Percentiles rank a stretch among this genome's conserved stretches.
phyloP scores from a whole-genome alignment of 2,888 invertebrate species.

The Tinea pellionella region DNA sequence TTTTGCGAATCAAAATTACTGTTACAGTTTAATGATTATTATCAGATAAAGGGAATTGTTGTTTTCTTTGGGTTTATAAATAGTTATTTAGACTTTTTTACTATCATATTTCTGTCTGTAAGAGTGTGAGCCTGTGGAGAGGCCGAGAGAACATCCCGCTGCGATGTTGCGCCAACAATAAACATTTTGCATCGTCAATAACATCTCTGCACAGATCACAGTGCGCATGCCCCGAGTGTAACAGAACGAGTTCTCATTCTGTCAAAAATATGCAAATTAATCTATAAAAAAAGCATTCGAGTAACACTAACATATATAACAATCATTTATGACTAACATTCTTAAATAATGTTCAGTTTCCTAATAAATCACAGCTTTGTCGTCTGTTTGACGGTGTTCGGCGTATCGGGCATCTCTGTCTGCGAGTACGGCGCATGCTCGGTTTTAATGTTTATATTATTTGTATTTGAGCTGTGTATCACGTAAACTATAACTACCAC shows the following conservation, averaged over 20 bases:
- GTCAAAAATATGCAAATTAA: conserved; percentile 69
- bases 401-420: conserved; percentile 39
- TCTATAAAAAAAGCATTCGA: conserved; percentile 57
- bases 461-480: conserved; percentile 72
- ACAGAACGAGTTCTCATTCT: conserved; percentile 26
- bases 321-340: neutral
- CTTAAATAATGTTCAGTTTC: neutral
- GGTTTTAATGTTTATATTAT: conserved; percentile 69
- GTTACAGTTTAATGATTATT: neutral
- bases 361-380: neutral
- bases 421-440: conserved; percentile 58
- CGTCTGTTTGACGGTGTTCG: neutral
- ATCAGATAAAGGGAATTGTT: neutral
- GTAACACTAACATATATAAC: conserved; percentile 24
- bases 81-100: too few species aligned
- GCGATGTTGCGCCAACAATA: conserved; percentile 46
- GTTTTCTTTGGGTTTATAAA: neutral
- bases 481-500: conserved; percentile 72
- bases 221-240: conserved; percentile 45
- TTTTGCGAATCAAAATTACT: neutral
- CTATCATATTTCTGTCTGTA: too few species aligned
- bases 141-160: neutral
- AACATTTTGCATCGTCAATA: conserved; percentile 69
- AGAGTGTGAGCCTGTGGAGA: too few species aligned
- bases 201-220: conserved; percentile 34